Base-by-base conservation (phyloP, 2,797 vertebrate species). In the Neosilurus hyrtlii region DNA sequence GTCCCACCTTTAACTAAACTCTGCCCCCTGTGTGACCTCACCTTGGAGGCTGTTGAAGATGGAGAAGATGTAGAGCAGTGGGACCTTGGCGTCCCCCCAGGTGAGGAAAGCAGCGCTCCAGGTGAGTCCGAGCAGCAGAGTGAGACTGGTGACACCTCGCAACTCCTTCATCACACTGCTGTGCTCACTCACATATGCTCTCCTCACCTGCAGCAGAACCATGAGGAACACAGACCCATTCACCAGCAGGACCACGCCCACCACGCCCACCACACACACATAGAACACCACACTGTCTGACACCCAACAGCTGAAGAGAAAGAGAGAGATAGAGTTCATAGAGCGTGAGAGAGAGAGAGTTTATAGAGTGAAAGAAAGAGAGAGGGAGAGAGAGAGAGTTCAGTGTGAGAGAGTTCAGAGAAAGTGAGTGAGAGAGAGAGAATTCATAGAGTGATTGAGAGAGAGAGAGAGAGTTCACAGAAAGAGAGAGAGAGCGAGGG, bases 41-140 rank as follows among this genome's bases (percentile, higher is more conserved):
- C 96, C 96, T 96, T 98, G 96, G 75, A 97, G 89, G 18, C 93
- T 95, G 91, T 97, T 98, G 87, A 96, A 94, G 85, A 92, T 92
- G 80, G 95, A 88, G 91, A 98, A 99, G 74, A 97, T 87, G 86
- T 97, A 99, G 54, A 96, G 89, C 84, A 97, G 92, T 73, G 93
- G 86, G 26, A 94, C 86, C 87, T 91, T 94, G 49, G 91, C 90
- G 0, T 95, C 91, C 61, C 93, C 96, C 94, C 93, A 96, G 66
- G 95, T 93, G 8, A 96, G 95, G 91, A 97, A 96, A 59, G 92
- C 95, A 82, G 96, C 87, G 0, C 92, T 92, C 96, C 96, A 98
- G 0, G 95, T 98, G 86, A 99, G 92, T 61, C 96, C 96, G 1
- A 97, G 93, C 86, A 98, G 90, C 84, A 96, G 91, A 8, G 95